phyloP scores from a whole-genome alignment of 2,888 invertebrate genomes.

The Phasia obesa region DNA sequence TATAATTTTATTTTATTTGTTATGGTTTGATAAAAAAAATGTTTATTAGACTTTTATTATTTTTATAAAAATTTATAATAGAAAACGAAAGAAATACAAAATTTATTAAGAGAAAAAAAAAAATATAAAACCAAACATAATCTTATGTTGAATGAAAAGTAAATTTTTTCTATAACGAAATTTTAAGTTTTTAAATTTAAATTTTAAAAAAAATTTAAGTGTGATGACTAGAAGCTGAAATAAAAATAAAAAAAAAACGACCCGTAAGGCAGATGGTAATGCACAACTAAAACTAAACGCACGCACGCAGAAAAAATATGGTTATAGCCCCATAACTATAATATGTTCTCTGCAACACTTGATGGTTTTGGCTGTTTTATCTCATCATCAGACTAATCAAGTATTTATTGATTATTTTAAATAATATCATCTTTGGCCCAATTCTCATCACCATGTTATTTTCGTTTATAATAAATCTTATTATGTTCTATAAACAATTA shows the following conservation, averaged over 20 bases:
- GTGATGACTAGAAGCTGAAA: slow-evolving; percentile 14
- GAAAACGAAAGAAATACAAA: slow-evolving; percentile 2
- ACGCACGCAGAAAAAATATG: too few relatives aligned
- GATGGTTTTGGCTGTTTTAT: too few relatives aligned
- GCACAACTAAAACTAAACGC: background rate
- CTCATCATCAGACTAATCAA: too few relatives aligned
- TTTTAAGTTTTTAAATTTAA: slow-evolving; percentile 23
- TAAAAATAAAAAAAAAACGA: background rate
- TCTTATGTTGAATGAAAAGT: slow-evolving; percentile 1
- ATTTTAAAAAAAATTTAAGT: background rate
- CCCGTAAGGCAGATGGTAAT: too few relatives aligned
- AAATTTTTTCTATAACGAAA: slow-evolving; percentile 62
- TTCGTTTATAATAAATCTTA: too few relatives aligned
- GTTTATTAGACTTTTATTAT: slow-evolving; percentile 30
- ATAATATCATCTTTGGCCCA: too few relatives aligned
- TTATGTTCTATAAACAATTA: too few relatives aligned
- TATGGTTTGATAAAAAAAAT: slow-evolving; percentile 17
- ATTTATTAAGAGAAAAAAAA: slow-evolving; percentile 2
- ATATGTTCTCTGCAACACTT: too few relatives aligned
- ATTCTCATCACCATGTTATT: too few relatives aligned
- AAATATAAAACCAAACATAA: slow-evolving; percentile 48
- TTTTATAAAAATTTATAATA: slow-evolving; percentile 15
- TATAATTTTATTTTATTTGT: slow-evolving; percentile 8
- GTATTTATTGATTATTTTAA: too few relatives aligned
- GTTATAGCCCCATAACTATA: too few relatives aligned